Base-by-base conservation (phyloP, 2,888 invertebrate genomes). In the Nipponacmea schrenckii region DNA sequence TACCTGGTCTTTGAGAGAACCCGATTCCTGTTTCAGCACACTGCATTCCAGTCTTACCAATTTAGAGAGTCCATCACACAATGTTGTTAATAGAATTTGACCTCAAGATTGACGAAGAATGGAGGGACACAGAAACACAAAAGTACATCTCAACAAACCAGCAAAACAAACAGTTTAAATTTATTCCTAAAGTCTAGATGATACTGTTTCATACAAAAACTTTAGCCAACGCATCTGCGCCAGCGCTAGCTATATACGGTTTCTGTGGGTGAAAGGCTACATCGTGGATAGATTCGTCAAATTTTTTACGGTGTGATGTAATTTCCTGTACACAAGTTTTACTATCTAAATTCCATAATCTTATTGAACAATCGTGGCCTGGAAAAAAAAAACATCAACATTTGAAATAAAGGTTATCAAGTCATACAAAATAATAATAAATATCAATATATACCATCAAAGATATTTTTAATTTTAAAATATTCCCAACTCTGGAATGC, bases 311-410 rank as follows among this genome's bases (percentile, higher is more conserved):
- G 91, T 99, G 99, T 83, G 98, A 97, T 70, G 98, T 98, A 89
- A 99, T 98, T 91, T 99, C 99, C 90, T 99, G 99, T 85, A 99
- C 96, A 92, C 99, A 99, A 75, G 97, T 96, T 91, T 97, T 97
- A 91, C 95, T 97, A 91, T 99, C 91, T 83, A 91, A 87, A 85
- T 91, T 91, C 92, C 92, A 92, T 79, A 92, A 84, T 69, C 92
- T 89, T 75, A 92, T 90, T 72, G 91, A 91, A 84, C 91, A 91
- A 84, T 92, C 92, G 83, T 92, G 91, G 84, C 91, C 91, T 91
- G 85, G 8, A 68, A 64, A 65, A 66, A 50, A 74, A n/a, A n/a
- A 24, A 48, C 24, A 27, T n/a, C 48, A 64, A 70, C 7, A 0
- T 44, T 31, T n/a, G 15, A n/a, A 39, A 31, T 45, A n/a, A 27